phyloP scores from a whole-genome alignment of 23 tunicate genomes.

The Botrylloides violaceus region DNA sequence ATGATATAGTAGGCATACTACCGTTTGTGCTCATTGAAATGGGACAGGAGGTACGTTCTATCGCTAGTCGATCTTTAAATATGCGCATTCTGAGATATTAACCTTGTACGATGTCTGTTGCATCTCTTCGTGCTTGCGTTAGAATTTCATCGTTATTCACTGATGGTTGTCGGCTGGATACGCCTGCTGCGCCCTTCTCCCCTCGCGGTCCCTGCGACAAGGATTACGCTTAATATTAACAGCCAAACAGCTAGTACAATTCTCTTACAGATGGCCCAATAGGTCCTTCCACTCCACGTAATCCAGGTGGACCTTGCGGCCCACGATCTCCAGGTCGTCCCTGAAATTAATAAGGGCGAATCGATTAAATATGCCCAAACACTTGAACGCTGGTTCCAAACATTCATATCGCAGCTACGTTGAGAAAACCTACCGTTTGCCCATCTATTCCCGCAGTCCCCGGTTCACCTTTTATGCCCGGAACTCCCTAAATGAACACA shows the following conservation, averaged over 20 bases:
- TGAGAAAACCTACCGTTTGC: too few relatives aligned
- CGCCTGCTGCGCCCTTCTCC: neutral
- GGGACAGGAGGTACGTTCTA: too few relatives aligned
- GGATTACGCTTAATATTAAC: neutral
- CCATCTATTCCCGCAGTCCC: neutral
- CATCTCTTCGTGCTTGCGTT: neutral
- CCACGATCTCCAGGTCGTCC: constrained; percentile 2
- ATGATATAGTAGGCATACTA: neutral
- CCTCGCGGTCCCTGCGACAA: constrained; percentile 10
- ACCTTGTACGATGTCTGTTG: constrained; percentile 16
- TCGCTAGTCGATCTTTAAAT: too few relatives aligned
- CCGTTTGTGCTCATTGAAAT: too few relatives aligned
- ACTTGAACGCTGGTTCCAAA: too few relatives aligned
- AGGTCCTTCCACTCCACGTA: constrained; percentile 21
- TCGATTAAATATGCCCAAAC: neutral
- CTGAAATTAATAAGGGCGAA: neutral
- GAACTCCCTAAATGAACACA: neutral
- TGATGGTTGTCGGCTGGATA: neutral
- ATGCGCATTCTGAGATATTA: too few relatives aligned
- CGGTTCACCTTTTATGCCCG: constrained; percentile 4
- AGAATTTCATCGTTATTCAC: neutral
- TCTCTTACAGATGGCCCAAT: constrained; percentile 23
- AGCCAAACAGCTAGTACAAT: neutral
- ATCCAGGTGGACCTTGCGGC: constrained; percentile 41
- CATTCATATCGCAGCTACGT: too few relatives aligned